Conservation (phyloP, 1,140 invertebrate species). For the Muscidifurax raptorellus region DNA sequence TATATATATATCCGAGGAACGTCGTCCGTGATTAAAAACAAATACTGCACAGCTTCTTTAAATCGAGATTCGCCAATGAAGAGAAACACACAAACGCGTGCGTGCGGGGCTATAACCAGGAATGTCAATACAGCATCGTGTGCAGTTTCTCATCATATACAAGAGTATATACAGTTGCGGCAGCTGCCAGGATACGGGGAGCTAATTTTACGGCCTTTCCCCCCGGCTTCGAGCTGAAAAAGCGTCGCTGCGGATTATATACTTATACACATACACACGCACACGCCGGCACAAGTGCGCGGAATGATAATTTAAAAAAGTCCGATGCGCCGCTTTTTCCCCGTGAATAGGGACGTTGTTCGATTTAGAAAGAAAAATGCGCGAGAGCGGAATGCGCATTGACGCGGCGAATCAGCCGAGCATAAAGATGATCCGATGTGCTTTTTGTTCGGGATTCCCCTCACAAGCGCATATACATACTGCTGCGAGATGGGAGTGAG, state of each 20-base stretch:
- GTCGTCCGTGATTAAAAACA: constrained; percentile 23
- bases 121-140: background rate
- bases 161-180: background rate
- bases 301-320: background rate
- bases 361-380: constrained; percentile 19
- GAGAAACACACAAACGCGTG: background rate
- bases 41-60: background rate
- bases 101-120: background rate
- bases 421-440: constrained; percentile 21
- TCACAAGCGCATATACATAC: too few relatives aligned
- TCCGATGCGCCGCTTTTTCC: background rate
- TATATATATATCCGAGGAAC: background rate
- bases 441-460: constrained; percentile 26
- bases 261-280: too few relatives aligned
- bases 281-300: background rate
- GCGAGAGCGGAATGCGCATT: background rate
- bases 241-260: background rate
- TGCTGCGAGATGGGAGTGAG: background rate
- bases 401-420: background rate
- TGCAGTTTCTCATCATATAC: constrained; percentile 4
- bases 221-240: background rate
- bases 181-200: background rate
- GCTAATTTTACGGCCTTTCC: background rate
- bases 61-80: background rate
- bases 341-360: background rate